Percentiles rank a stretch among this genome's conserved stretches.
These are phyloP conservation scores for Astreopora myriophthalma DNA, from an alignment of 64 coral and sea anemone genomes.

Conservation along the genomic window DNA sequence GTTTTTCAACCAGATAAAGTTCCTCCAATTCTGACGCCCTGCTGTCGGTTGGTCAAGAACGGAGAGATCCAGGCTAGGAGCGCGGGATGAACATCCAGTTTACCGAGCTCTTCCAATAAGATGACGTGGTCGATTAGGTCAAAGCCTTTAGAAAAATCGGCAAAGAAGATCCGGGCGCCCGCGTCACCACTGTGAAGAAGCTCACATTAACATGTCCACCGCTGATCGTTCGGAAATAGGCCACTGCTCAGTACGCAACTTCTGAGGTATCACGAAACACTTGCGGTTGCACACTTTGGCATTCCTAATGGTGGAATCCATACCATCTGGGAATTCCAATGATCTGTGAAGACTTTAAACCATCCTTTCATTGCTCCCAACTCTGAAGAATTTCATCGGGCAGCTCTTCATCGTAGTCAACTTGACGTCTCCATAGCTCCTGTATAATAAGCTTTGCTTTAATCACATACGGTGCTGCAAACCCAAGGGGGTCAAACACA, in stretches of 20 bases:
- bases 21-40: no score
- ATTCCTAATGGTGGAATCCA: not conserved
- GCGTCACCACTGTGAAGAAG: not conserved
- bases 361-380: not conserved
- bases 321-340: not conserved
- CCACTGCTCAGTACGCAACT: slow-evolving; percentile 26
- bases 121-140: no score
- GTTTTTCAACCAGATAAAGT: no score
- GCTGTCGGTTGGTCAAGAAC: no score
- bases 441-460: slow-evolving; percentile 52
- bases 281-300: not conserved
- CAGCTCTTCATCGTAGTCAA: not conserved
- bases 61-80: no score
- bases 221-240: not conserved
- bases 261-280: not conserved
- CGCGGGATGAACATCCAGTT: no score
- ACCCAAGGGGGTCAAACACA: not conserved
- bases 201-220: not conserved
- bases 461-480: not conserved
- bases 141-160: no score
- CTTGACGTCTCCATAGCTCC: slow-evolving; percentile 7
- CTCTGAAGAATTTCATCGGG: not conserved
- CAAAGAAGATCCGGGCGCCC: no score
- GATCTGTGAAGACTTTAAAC: not conserved
- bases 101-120: no score